These are phyloP conservation scores for Clamator glandarius DNA, from an alignment of 2,797 vertebrate genomes.

Conservation along the genomic window DNA sequence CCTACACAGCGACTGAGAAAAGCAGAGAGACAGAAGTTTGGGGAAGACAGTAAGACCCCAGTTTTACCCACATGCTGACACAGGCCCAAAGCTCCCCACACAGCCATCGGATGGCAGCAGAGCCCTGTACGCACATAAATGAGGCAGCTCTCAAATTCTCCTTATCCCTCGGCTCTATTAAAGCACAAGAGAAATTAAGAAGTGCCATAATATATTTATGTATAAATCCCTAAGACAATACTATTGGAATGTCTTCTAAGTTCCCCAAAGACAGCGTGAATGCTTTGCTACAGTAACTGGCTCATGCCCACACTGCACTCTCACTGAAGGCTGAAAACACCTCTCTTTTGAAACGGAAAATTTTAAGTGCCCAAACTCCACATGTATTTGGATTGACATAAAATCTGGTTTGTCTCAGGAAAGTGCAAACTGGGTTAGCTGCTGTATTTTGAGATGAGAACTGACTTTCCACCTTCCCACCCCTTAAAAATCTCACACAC, in stretches of 20 bases:
- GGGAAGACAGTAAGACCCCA: not conserved
- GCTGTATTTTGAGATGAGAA: not conserved
- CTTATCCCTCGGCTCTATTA: not conserved
- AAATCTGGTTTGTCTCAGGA: not conserved
- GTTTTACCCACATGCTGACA: not conserved
- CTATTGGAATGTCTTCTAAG: not conserved
- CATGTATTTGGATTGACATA: not conserved
- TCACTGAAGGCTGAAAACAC: not conserved
- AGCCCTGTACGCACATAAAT: not conserved
- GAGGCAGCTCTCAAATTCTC: not conserved
- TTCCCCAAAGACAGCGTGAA: not conserved
- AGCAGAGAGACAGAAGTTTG: not conserved
- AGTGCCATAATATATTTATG: not conserved
- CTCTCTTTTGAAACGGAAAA: not conserved
- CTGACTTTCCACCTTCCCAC: not conserved
- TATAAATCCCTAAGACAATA: not conserved
- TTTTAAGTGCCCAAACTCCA: not conserved
- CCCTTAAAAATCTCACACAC: not conserved
- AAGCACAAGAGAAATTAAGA: not conserved
- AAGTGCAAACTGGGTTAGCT: not conserved
- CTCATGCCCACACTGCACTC: not conserved
- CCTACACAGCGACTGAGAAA: not conserved
- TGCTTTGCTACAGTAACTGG: not conserved
- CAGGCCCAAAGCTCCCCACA: accelerated
- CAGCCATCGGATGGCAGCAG: not conserved